Conservation (phyloP, 2,888 invertebrate genomes). For the Philaethria dido region DNA sequence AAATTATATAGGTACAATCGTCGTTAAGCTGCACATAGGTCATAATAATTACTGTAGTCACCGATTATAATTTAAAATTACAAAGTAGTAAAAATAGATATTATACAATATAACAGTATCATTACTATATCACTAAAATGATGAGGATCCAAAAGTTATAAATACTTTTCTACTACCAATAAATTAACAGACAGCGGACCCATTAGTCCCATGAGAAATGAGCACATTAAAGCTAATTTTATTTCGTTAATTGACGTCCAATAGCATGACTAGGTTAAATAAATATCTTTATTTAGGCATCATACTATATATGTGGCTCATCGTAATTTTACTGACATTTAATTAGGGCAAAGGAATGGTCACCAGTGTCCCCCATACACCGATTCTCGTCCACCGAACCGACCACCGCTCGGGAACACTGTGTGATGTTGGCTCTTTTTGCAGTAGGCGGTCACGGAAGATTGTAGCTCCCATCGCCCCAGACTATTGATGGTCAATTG, state of each 20-base stretch:
- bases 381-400: too few species aligned
- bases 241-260: conserved; percentile 37
- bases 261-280: conserved; percentile 38
- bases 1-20: too few species aligned
- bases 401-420: too few species aligned
- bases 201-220: conserved; percentile 29
- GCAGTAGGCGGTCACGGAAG: too few species aligned
- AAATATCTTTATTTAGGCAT: conserved; percentile 25
- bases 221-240: conserved; percentile 16
- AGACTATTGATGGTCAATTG: too few species aligned
- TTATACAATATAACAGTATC: neutral
- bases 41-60: too few species aligned
- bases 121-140: neutral
- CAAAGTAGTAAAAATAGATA: neutral
- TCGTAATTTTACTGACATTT: neutral
- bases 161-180: conserved; percentile 4
- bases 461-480: too few species aligned
- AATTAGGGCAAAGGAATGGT: neutral
- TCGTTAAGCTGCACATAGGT: too few species aligned
- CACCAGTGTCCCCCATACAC: too few species aligned
- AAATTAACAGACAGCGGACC: conserved; percentile 11
- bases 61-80: too few species aligned
- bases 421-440: too few species aligned
- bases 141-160: neutral
- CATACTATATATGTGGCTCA: neutral